A percentile compares a stretch with the other conserved stretches of the same genome.
Evolutionary conservation across 2,113 vertebrate species (phyloP).

Genomic region (Hymenochirus boettgeri): DNA sequence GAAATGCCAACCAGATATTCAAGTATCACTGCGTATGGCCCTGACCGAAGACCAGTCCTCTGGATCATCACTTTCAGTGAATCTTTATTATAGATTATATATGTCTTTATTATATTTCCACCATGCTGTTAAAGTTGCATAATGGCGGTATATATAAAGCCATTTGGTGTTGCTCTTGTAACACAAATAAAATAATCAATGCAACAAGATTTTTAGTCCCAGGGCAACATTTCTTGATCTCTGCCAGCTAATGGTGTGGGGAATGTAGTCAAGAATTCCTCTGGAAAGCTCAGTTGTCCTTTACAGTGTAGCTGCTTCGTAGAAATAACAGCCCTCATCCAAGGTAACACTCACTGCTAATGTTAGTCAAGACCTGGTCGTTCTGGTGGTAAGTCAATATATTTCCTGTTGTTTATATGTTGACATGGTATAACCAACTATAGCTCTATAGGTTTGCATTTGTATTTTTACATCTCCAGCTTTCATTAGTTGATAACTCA

Average conservation of each 20-base stretch:
- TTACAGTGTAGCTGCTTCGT: background rate
- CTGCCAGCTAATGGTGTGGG: conserved; percentile 17
- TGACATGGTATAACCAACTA: too few species aligned
- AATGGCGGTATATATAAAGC: conserved; percentile 18
- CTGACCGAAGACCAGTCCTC: conserved; percentile 23
- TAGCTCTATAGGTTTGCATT: too few species aligned
- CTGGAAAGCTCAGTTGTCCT: conserved; percentile 2
- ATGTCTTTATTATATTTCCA: conserved; percentile 12
- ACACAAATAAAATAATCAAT: conserved; percentile 1
- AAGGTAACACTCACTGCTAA: conserved; percentile 16
- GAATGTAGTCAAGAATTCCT: conserved; percentile 10
- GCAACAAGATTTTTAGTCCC: background rate
- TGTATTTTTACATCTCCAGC: too few species aligned
- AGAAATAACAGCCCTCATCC: background rate
- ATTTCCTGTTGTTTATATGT: too few species aligned
- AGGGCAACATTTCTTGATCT: conserved; percentile 12
- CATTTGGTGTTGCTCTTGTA: background rate
- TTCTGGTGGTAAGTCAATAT: conserved; percentile 27
- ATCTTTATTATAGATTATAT: background rate
- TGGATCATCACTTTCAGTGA: background rate
- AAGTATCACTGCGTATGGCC: conserved; percentile 18
- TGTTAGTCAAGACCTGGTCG: conserved; percentile 20
- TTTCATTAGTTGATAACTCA: too few species aligned
- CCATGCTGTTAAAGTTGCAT: conserved; percentile 17
- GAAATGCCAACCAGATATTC: conserved; percentile 21